Conservation (phyloP, 1,140 invertebrate species). For the Saccostrea glomerata region DNA sequence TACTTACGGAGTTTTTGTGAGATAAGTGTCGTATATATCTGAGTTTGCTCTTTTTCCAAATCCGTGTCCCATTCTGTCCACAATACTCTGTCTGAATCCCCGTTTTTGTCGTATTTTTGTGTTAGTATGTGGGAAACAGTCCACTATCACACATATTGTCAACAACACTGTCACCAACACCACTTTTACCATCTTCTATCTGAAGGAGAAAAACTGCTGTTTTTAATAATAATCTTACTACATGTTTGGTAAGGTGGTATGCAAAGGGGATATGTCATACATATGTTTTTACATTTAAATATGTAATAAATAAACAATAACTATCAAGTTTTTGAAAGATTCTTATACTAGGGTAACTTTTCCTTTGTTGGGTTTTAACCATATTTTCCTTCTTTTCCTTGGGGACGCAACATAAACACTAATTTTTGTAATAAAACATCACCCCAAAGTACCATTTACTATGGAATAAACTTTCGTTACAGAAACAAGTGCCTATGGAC, state of each 20-base stretch:
- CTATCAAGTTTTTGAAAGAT: too few relatives aligned
- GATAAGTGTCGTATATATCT: constrained; percentile 19
- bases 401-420: too few relatives aligned
- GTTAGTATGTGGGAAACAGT: background rate
- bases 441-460: too few relatives aligned
- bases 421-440: too few relatives aligned
- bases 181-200: constrained; percentile 20
- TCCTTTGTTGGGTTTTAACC: too few relatives aligned
- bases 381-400: too few relatives aligned
- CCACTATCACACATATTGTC: constrained; percentile 26
- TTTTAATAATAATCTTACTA: background rate
- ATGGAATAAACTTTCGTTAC: too few relatives aligned
- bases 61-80: constrained; percentile 42
- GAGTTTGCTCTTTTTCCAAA: constrained; percentile 34
- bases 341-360: too few relatives aligned
- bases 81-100: constrained; percentile 39
- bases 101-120: constrained; percentile 10
- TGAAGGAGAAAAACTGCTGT: background rate
- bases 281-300: background rate
- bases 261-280: too few relatives aligned
- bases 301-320: too few relatives aligned
- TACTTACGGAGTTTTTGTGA: constrained; percentile 28
- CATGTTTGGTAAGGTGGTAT: too few relatives aligned
- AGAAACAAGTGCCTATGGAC: too few relatives aligned
- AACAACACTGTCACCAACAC: background rate